A percentile compares a stretch with the other conserved stretches of the same genome.
These are phyloP conservation scores for Schizotus pectinicornis DNA, from an alignment of 2,888 invertebrate species.

Conservation along the genomic window DNA sequence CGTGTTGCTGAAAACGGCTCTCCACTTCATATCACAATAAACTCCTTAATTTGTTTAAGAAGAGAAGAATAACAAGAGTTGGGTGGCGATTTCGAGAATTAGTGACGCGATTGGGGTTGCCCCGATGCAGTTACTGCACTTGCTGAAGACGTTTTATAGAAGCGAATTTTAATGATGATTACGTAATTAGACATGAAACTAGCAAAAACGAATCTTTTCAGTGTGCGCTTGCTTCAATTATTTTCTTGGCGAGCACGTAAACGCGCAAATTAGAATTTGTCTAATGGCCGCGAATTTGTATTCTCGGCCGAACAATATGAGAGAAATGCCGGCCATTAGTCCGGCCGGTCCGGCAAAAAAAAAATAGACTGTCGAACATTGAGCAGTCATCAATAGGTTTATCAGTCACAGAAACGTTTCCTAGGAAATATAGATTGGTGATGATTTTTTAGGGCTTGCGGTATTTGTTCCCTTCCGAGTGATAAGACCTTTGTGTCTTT, in stretches of 20 bases:
- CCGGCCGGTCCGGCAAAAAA: constrained; percentile 30
- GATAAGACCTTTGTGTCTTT: constrained; percentile 59
- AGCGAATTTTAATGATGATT: too few species aligned
- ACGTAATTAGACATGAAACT: too few species aligned
- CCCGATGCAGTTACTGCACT: too few species aligned
- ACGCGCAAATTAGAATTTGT: too few species aligned
- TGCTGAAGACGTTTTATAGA: too few species aligned
- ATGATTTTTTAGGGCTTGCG: constrained; percentile 54
- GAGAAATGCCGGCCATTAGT: neutral
- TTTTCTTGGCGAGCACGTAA: too few species aligned
- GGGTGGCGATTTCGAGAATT: too few species aligned
- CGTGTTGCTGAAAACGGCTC: constrained; percentile 13
- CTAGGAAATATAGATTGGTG: constrained; percentile 52
- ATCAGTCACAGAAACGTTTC: constrained; percentile 55
- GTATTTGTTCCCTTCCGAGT: constrained; percentile 56
- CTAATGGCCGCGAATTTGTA: too few species aligned
- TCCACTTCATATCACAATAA: constrained; percentile 7
- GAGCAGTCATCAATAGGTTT: constrained; percentile 57
- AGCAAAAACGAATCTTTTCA: too few species aligned
- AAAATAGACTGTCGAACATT: constrained; percentile 53
- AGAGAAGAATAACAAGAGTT: neutral
- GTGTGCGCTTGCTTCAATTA: too few species aligned
- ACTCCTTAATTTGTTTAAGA: constrained; percentile 8
- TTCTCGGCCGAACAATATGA: neutral
- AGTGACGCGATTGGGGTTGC: too few species aligned